Base-by-base conservation (phyloP, 1,140 invertebrate species). In the Drosophila ambigua region DNA sequence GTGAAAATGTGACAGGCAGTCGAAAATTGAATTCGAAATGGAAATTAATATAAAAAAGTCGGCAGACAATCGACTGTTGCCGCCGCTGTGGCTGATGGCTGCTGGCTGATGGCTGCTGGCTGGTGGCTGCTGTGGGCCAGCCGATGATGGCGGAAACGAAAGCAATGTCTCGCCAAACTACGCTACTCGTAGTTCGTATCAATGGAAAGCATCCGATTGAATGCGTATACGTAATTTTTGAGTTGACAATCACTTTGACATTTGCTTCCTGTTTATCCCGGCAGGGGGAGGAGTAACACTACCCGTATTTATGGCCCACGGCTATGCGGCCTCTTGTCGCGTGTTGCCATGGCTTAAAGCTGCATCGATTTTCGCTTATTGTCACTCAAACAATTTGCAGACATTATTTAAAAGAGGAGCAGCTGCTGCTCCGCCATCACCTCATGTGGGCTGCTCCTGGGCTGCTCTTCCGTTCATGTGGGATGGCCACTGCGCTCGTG, bases 211-310 rank as follows among this genome's bases (percentile, higher is more conserved):
- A 39, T 28, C 59, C 35, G 35, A 39, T 39, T 39, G 35, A 39
- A 39, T 62, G 59, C 59, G 59, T 62, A 53, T 62, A 53, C 59
- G 59, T 62, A 62, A 62, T 62, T 64, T 64, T 48, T 46, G 16
- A 62, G 55, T 64, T 65, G 71, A 74, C 77, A 79, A 71, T 64
- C 55, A 49, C 31, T 52, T 39, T 82, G 79, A 66, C 71, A 66
- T 58, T 78, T 78, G 61, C 59, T 83, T 82, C 71, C 79, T 74
- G 74, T 39, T 39, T 39, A 35, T 39, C 9, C 0, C 9, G 35
- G 35, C 4, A 11, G 31, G 2, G 31, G 31, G 3, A 11, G 9
- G 31, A 9, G 8, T 3, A 35, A 35, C 11, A 11, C 35, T 13
- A 13, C 35, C 11, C 35, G 35, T 79, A 74, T 79, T 79, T 74